phyloP scores from a whole-genome alignment of 2,113 vertebrate genomes.

The Gavia stellata region DNA sequence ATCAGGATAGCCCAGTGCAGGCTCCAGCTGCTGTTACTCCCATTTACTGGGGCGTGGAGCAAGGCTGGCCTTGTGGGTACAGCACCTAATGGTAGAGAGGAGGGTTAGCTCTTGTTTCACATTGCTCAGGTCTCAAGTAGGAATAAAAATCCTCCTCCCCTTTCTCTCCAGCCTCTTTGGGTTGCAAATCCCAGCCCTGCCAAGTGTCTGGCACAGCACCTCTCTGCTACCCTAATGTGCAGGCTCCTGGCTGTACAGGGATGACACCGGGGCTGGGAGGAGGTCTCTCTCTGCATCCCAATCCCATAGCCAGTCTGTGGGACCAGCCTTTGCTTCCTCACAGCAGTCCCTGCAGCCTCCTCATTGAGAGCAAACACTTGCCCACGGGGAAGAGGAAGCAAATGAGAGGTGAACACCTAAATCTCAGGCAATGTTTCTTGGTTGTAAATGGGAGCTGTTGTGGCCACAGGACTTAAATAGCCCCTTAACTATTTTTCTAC shows the following conservation, averaged over 20 bases:
- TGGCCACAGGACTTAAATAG: neutral
- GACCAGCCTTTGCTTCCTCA: neutral
- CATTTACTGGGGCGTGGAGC: neutral
- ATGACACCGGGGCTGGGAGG: neutral
- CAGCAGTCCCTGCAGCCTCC: neutral
- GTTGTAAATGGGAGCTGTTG: neutral
- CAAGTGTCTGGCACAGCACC: neutral
- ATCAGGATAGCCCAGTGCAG: rapidly evolving
- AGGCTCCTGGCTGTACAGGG: neutral
- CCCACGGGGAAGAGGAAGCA: neutral
- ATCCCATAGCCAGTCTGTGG: rapidly evolving
- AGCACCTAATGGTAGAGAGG: neutral
- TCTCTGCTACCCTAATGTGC: neutral
- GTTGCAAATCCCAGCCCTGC: neutral
- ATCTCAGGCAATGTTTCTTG: neutral
- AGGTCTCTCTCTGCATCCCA: neutral
- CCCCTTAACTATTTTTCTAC: neutral
- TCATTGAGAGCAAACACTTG: neutral
- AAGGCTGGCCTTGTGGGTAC: neutral
- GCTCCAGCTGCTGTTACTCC: rapidly evolving
- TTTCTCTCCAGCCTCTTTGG: neutral
- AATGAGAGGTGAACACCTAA: neutral
- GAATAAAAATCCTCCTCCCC: neutral
- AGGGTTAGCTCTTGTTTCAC: neutral
- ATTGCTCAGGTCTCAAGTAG: neutral